phyloP scores from a whole-genome alignment of 30 jellyfish, hydroid and myxozoan genomes.

The Aurelia aurita complex sp. Pacific region DNA sequence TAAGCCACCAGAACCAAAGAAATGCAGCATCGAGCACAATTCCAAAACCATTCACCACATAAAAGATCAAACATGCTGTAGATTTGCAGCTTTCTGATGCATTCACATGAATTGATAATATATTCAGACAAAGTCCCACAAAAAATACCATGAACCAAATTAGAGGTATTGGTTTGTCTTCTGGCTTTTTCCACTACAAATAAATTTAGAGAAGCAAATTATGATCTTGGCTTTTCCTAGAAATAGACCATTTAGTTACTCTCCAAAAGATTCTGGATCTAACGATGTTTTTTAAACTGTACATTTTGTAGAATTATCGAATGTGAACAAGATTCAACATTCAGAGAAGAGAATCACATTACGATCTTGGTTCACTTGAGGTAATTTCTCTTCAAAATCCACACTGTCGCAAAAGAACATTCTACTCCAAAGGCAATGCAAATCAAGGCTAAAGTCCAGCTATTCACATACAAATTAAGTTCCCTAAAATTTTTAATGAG shows the following conservation, averaged over 20 bases:
- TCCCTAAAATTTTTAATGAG: too few species aligned
- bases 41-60: slow-evolving; percentile 97
- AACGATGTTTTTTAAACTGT: too few species aligned
- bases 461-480: too few species aligned
- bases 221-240: background rate
- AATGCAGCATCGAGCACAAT: slow-evolving; percentile 95
- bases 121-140: slow-evolving; percentile 84
- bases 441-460: too few species aligned
- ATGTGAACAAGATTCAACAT: background rate
- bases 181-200: slow-evolving; percentile 93
- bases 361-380: background rate
- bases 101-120: slow-evolving; percentile 88
- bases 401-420: too few species aligned
- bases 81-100: slow-evolving; percentile 95
- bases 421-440: too few species aligned
- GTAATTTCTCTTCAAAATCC: too few species aligned
- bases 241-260: too few species aligned
- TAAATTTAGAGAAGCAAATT: too few species aligned
- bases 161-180: slow-evolving; percentile 90
- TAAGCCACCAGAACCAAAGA: slow-evolving; percentile 90
- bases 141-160: slow-evolving; percentile 95
- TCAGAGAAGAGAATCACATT: background rate
- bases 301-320: too few species aligned
- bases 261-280: too few species aligned
- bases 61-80: slow-evolving; percentile 95